Evolutionary conservation across 2,888 invertebrate species (phyloP).

Genomic region (Pammene fasciana): DNA sequence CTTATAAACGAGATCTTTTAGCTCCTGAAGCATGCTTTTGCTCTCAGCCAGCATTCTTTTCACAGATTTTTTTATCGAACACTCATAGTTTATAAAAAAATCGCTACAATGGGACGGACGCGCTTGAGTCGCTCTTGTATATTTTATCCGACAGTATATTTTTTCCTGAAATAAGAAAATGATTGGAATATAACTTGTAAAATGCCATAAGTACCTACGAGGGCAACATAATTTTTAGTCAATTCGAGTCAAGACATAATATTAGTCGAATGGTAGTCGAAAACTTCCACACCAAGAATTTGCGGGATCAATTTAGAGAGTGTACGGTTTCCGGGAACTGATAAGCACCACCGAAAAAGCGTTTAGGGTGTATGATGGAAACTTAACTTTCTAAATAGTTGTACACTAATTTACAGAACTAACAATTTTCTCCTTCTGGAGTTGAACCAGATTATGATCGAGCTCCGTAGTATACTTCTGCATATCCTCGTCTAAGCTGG

Average conservation of each 20-base stretch:
- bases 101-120: not conserved
- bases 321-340: no score
- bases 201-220: no score
- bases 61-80: slow-evolving; percentile 52
- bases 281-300: no score
- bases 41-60: slow-evolving; percentile 58
- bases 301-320: no score
- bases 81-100: slow-evolving; percentile 28
- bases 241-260: no score
- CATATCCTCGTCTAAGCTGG: slow-evolving; percentile 42
- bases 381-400: no score
- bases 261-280: no score
- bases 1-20: slow-evolving; percentile 58
- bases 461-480: slow-evolving; percentile 58
- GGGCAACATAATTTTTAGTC: no score
- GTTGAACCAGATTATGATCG: slow-evolving; percentile 59
- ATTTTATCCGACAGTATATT: slow-evolving; percentile 53
- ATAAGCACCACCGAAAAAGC: no score
- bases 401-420: slow-evolving; percentile 39
- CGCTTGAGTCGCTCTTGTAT: slow-evolving; percentile 46
- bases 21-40: slow-evolving; percentile 51
- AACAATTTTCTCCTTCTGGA: slow-evolving; percentile 70
- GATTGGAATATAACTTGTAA: no score
- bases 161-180: slow-evolving; percentile 53
- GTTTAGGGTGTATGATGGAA: no score